Conservation (phyloP, 1,140 invertebrate genomes). For the Homarus americanus region DNA sequence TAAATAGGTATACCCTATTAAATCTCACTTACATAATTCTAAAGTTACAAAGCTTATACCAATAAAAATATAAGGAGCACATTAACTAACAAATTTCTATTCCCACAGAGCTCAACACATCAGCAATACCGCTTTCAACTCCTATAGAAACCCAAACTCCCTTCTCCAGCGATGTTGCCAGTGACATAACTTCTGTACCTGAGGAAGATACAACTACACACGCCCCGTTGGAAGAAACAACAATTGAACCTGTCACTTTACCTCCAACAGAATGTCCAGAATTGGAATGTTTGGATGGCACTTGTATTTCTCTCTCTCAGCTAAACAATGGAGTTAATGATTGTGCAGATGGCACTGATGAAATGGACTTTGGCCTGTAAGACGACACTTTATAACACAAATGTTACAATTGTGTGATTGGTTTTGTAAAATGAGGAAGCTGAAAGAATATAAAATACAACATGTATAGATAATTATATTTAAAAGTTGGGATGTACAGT, state of each 20-base stretch:
- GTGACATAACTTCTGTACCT: neutral
- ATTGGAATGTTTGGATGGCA: slow-evolving; percentile 68
- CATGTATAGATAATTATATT: neutral
- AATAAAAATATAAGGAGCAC: no score
- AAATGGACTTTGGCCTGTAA: slow-evolving; percentile 77
- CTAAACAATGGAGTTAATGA: slow-evolving; percentile 69
- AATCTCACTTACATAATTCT: no score
- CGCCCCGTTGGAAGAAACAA: slow-evolving; percentile 14
- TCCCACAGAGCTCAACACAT: neutral
- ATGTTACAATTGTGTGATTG: neutral
- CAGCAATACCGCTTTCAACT: neutral
- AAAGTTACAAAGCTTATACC: no score
- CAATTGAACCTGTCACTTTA: neutral
- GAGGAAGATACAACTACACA: slow-evolving; percentile 17
- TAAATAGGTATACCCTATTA: no score
- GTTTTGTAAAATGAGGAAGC: neutral
- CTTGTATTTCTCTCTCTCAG: slow-evolving; percentile 65
- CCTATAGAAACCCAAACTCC: slow-evolving; percentile 4
- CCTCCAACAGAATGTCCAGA: slow-evolving; percentile 51
- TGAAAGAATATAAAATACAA: neutral
- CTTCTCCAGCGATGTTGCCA: slow-evolving; percentile 10
- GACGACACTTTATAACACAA: neutral
- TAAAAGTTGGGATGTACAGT: neutral
- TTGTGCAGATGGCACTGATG: slow-evolving; percentile 78
- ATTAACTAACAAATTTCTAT: neutral